Base-by-base conservation (phyloP, 2,797 vertebrate species). In the Miichthys miiuy region DNA sequence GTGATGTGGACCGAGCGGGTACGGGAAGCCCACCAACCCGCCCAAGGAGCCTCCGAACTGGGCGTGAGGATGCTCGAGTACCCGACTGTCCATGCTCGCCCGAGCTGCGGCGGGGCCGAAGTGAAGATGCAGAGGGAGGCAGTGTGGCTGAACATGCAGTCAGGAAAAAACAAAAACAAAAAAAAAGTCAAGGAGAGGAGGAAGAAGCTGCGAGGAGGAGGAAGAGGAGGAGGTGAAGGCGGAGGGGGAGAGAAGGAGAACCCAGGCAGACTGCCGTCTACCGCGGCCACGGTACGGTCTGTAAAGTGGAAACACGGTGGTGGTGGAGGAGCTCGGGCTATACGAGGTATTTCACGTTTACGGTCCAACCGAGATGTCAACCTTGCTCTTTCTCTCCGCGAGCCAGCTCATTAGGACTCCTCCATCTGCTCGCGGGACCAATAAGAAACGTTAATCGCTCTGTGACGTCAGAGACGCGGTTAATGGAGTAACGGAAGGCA, bases 61-160 rank as follows among this genome's bases (percentile, higher is more conserved):
- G 96, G 97, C 96, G 93, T 98, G 97, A 92, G 97, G 96, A 95
- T 98, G 97, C 95, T 99, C 97, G 93, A 99, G 97, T 81, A 99
- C 95, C 94, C 97, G 96, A 91, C 97, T 96, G 96, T 98, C 97
- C 98, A 99, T 99, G 95, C 95, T 97, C 94, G 95, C 93, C 95
- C 92, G 93, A 94, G 95, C 94, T 93, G 95, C 95, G 94, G 91
- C 90, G 88, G 87, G 87, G 93, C 90, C 91, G 88, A 87, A 91
- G 91, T 91, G 91, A 86, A 87, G 90, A 86, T 73, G 89, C 89
- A 77, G 87, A 89, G 88, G 89, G 88, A 85, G 90, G 87, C 83
- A 34, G 89, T 92, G 89, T 91, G 90, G 90, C 91, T 92, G 90
- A 94, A 96, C 94, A 95, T 95, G 91, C 93, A 95, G 94, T 91